phyloP scores from a whole-genome alignment of 2,797 vertebrate species.

The Urocyon cinereoargenteus region DNA sequence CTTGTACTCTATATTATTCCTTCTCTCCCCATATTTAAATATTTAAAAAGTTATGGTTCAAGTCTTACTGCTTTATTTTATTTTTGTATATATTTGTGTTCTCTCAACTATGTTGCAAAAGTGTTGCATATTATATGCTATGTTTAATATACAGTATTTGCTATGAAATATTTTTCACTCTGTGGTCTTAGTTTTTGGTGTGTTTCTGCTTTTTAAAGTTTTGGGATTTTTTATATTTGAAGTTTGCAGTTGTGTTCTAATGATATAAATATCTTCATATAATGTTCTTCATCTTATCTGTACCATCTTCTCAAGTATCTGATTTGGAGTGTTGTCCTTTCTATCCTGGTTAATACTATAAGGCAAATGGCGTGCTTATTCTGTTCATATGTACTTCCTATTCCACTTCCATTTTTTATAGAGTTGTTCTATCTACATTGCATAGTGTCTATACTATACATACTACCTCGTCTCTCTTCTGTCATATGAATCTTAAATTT shows the following conservation, averaged over 20 bases:
- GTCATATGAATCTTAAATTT: not conserved
- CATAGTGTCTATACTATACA: not conserved
- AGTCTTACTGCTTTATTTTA: not conserved
- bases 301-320: not conserved
- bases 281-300: not conserved
- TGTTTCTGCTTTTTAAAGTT: not conserved
- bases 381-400: not conserved
- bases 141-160: not conserved
- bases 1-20: not conserved
- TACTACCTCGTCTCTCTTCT: not conserved
- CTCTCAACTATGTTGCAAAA: not conserved
- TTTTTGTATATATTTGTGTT: not conserved
- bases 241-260: slow-evolving; percentile 10
- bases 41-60: not conserved
- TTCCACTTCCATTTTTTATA: not conserved
- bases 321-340: not conserved
- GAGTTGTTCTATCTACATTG: not conserved
- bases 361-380: not conserved
- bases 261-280: not conserved
- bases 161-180: not conserved
- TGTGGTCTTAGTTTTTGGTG: not conserved
- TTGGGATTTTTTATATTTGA: not conserved
- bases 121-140: not conserved
- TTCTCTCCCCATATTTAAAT: not conserved
- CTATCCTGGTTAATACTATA: not conserved